Evolutionary conservation across 2,113 vertebrate genomes (phyloP), one percentile per base, ranked within the genome.

Genomic region (Alexandromys fortis): DNA sequence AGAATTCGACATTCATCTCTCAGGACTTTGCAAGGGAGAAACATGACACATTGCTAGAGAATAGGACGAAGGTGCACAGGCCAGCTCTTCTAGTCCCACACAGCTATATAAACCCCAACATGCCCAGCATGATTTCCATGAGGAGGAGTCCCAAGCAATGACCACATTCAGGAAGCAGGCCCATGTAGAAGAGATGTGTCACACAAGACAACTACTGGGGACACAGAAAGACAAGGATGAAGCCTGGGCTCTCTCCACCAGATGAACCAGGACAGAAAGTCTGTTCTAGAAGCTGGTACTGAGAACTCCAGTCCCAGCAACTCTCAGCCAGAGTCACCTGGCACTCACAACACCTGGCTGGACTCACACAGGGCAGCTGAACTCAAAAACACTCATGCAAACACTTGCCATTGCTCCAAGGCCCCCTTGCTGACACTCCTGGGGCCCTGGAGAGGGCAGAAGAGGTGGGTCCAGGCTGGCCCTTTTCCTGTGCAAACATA

Each of bases 161-260:
- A 12, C 45, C 33, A 72, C 7, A 17, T 45, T 67, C 61, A 33
- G 35, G 38, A 52, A 82, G 7, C 1, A 0, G 2, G 3, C 13
- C 8, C 8, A 63, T 58, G 49, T 1, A 2, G 22, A 72, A 22
- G 22, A 35, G 47, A 67, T 49, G 1, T 72, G 9, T 35, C 10
- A 28, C n/a, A 70, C 21, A 49, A 35, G 79, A 5, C 65, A 70
- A 79, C 19, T 8, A 52, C 13, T 21, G 49, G 28, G 52, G 67
- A 47, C 14, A 47, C 61, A 91, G 1, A 58, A 0, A 78, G n/a
- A 24, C 2, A 65, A 0, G 75, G 33, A 21, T 2, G 3, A 72
- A 42, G 12, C 52, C 22, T 5, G 0, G 65, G 14, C 28, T 75
- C 81, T 47, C 22, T 33, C 5, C 4, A 21, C 12, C 10, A 22